A percentile compares a stretch with the other conserved stretches of the same genome.
Evolutionary conservation across 2,888 invertebrate species (phyloP).

Genomic region (Luperina nickerlii): DNA sequence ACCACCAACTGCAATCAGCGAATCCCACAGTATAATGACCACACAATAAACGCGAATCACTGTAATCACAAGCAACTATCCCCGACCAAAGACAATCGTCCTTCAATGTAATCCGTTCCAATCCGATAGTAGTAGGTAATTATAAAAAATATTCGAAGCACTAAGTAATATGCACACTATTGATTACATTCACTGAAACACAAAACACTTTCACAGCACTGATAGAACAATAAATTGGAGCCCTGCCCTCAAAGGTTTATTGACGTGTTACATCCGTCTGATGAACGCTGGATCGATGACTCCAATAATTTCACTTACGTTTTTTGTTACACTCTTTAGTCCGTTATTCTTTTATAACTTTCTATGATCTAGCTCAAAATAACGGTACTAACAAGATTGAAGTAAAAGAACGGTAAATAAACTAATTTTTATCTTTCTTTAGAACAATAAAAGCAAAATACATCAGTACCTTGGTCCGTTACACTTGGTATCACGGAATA

Average conservation of each 20-base stretch:
- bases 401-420: conserved; percentile 87
- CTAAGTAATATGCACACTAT: conserved; percentile 60
- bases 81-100: conserved; percentile 69
- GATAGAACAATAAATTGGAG: conserved; percentile 79
- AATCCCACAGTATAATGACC: conserved; percentile 72
- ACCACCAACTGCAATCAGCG: conserved; percentile 88
- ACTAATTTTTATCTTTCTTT: conserved; percentile 80
- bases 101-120: conserved; percentile 68
- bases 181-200: conserved; percentile 66
- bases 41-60: conserved; percentile 68
- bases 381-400: conserved; percentile 84
- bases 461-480: conserved; percentile 94
- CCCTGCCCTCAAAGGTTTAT: conserved; percentile 88
- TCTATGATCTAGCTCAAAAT: conserved; percentile 73
- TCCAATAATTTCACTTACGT: conserved; percentile 71
- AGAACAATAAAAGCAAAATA: conserved; percentile 87
- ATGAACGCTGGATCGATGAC: conserved; percentile 86
- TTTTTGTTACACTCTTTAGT: conserved; percentile 65
- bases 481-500: conserved; percentile 91
- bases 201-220: conserved; percentile 86
- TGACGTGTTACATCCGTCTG: conserved; percentile 90
- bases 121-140: conserved; percentile 38
- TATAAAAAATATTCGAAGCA: conserved; percentile 33
- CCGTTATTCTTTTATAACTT: conserved; percentile 62
- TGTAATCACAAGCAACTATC: conserved; percentile 62